phyloP scores from a whole-genome alignment of 2,113 vertebrate species.

The Anser brachyrhynchus region DNA sequence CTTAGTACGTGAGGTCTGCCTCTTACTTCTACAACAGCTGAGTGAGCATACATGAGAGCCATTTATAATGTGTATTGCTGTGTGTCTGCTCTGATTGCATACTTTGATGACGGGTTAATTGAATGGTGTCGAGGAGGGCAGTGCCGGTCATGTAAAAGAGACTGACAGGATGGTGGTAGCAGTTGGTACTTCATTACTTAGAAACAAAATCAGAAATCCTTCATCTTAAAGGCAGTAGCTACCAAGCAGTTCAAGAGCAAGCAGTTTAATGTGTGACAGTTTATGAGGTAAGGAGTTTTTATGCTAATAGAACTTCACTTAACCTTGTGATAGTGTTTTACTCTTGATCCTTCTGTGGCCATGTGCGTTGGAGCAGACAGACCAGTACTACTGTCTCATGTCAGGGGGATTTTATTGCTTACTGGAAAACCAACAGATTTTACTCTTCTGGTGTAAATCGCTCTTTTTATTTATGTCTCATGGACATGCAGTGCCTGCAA shows the following conservation, averaged over 20 bases:
- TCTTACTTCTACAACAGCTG: constrained; percentile 24
- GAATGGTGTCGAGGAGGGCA: constrained; percentile 46
- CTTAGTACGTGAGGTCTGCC: neutral
- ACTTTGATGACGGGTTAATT: constrained; percentile 68
- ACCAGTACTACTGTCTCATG: neutral
- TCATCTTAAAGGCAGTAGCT: neutral
- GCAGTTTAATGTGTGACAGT: neutral
- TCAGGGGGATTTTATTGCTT: neutral
- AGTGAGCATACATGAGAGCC: constrained; percentile 47
- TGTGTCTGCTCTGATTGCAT: constrained; percentile 10
- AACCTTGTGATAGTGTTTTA: neutral
- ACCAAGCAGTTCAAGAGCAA: constrained; percentile 9
- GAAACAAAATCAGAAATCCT: constrained; percentile 50
- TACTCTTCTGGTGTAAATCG: neutral
- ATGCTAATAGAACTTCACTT: constrained; percentile 5
- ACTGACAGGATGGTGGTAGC: neutral
- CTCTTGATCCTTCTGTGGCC: neutral
- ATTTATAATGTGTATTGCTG: constrained; percentile 44
- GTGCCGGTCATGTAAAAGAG: neutral
- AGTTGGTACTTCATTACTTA: constrained; percentile 39
- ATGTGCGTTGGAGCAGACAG: neutral
- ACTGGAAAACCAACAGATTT: neutral
- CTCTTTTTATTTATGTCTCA: neutral
- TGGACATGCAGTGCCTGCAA: neutral
- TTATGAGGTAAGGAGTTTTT: constrained; percentile 30